phyloP scores from a whole-genome alignment of 2,113 vertebrate genomes.

The Xenopus laevis region DNA sequence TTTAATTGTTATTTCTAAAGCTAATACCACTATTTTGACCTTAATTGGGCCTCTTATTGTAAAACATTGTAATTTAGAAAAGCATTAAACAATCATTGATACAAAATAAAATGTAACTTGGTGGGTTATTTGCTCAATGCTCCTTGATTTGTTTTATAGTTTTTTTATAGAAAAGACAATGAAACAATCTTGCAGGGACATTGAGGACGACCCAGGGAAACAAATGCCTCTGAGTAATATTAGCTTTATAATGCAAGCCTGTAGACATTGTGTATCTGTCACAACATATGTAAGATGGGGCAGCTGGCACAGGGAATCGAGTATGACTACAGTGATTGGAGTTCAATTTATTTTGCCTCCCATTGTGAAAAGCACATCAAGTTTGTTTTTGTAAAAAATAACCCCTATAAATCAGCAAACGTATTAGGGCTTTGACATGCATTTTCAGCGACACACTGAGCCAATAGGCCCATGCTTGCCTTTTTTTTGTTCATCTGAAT shows the following conservation, averaged over 20 bases:
- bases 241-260: slow-evolving; percentile 4
- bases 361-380: slow-evolving; percentile 34
- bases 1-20: too few relatives aligned
- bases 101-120: too few relatives aligned
- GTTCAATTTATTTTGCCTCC: slow-evolving; percentile 39
- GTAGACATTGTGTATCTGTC: slow-evolving; percentile 9
- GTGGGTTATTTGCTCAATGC: too few relatives aligned
- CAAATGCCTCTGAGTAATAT: not conserved
- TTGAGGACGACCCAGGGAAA: too few relatives aligned
- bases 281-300: slow-evolving; percentile 3
- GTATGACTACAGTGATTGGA: slow-evolving; percentile 30
- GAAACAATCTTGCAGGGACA: not conserved
- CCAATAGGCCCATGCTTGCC: not conserved
- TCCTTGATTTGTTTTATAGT: not conserved
- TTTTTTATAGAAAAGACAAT: not conserved
- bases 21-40: too few relatives aligned
- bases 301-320: slow-evolving; percentile 25
- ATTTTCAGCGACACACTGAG: slow-evolving; percentile 24
- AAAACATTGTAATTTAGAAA: too few relatives aligned
- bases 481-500: slow-evolving; percentile 12
- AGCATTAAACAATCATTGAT: too few relatives aligned
- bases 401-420: slow-evolving; percentile 33
- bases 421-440: slow-evolving; percentile 20
- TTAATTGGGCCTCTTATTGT: too few relatives aligned
- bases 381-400: slow-evolving; percentile 34